Percentiles rank a stretch among this genome's conserved stretches.
Conservation (phyloP, 1,140 invertebrate genomes). For the Hestina assimilis region DNA sequence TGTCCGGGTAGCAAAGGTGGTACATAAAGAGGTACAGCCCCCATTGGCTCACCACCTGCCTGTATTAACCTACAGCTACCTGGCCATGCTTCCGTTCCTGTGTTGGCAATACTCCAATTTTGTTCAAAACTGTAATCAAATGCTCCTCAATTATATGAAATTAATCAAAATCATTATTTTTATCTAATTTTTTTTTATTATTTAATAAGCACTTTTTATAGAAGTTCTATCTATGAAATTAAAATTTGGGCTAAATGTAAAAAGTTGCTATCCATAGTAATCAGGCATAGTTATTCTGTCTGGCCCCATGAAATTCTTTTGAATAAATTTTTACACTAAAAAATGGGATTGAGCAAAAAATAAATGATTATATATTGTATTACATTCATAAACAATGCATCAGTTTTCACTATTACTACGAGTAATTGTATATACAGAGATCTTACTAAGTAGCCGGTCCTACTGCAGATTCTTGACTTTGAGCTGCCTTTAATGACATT, state of each 20-base stretch:
- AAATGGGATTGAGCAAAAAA: too few relatives aligned
- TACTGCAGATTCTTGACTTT: conserved; percentile 57
- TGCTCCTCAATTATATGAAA: conserved; percentile 17
- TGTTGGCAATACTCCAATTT: conserved; percentile 72
- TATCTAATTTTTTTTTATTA: too few relatives aligned
- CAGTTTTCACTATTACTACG: too few relatives aligned
- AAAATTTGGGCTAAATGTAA: too few relatives aligned
- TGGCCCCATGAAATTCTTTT: background rate
- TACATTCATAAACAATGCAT: too few relatives aligned
- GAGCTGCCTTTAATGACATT: conserved; percentile 63
- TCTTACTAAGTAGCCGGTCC: conserved; percentile 58
- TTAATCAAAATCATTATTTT: background rate
- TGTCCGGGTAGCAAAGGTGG: conserved; percentile 59
- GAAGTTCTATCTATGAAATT: too few relatives aligned
- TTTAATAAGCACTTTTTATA: too few relatives aligned
- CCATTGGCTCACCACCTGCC: conserved; percentile 57
- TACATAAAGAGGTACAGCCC: conserved; percentile 51
- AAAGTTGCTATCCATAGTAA: too few relatives aligned
- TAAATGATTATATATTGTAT: too few relatives aligned
- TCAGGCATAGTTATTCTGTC: background rate
- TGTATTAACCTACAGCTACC: conserved; percentile 66
- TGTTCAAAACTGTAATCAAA: conserved; percentile 69
- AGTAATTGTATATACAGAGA: background rate
- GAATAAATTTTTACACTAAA: too few relatives aligned
- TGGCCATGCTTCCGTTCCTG: conserved; percentile 68